Percentiles rank a stretch among this genome's conserved stretches.
Conservation (phyloP, 1,140 invertebrate species). For the Ectropis grisescens region DNA sequence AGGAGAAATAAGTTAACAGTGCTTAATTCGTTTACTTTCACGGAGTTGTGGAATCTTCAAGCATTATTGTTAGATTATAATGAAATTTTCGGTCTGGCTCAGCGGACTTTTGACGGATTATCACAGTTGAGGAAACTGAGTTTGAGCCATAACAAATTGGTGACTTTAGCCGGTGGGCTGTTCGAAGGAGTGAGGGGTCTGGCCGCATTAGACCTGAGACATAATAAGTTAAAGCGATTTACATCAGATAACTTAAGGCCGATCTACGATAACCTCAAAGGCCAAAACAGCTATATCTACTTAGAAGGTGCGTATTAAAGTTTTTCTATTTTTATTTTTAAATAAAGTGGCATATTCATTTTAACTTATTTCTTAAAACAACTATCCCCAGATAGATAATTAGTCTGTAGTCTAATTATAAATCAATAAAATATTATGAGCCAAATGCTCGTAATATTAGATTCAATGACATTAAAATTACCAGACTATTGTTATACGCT, state of each 20-base stretch:
- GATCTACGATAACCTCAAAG: slow-evolving; percentile 82
- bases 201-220: slow-evolving; percentile 78
- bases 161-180: slow-evolving; percentile 74
- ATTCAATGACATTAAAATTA: no score
- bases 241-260: slow-evolving; percentile 80
- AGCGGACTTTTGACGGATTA: slow-evolving; percentile 80
- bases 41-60: slow-evolving; percentile 78
- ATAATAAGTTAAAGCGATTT: slow-evolving; percentile 80
- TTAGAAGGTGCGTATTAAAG: slow-evolving; percentile 77
- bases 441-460: no score
- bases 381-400: no score
- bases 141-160: slow-evolving; percentile 81
- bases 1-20: slow-evolving; percentile 77
- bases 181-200: slow-evolving; percentile 76
- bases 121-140: slow-evolving; percentile 76
- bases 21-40: slow-evolving; percentile 80
- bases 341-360: no score
- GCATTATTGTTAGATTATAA: slow-evolving; percentile 83
- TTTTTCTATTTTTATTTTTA: slow-evolving; percentile 1
- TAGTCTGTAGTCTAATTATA: no score
- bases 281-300: slow-evolving; percentile 76
- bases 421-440: no score
- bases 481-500: no score
- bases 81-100: slow-evolving; percentile 72
- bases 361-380: no score